Evolutionary conservation across 2,113 vertebrate genomes (phyloP).

Genomic region (Pongo abelii): DNA sequence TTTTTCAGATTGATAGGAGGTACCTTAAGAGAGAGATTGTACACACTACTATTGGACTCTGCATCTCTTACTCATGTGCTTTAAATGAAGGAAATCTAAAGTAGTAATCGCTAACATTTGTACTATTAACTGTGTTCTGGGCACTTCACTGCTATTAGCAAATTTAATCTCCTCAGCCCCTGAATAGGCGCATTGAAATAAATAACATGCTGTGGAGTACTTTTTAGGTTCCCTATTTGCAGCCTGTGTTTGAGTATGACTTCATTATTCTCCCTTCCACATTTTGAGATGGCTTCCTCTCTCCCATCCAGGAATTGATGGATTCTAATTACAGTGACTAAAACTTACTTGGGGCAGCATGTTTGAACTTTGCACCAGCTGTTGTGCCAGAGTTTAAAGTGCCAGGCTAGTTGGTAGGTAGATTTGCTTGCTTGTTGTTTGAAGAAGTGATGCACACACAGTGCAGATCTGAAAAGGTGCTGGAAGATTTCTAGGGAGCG

Average conservation of each 20-base stretch:
- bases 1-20: background rate
- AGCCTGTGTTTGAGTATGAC: background rate
- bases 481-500: rapidly evolving
- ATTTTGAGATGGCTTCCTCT: background rate
- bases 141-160: background rate
- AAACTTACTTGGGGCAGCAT: background rate
- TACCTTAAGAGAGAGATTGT: background rate
- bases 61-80: background rate
- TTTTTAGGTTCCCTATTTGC: background rate
- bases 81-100: background rate
- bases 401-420: too few species aligned
- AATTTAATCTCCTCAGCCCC: background rate
- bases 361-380: background rate
- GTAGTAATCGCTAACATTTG: rapidly evolving
- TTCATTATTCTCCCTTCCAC: background rate
- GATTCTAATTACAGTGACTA: background rate
- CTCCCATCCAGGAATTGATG: background rate
- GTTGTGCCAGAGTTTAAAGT: background rate
- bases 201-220: background rate
- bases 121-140: rapidly evolving
- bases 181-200: background rate
- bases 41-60: background rate
- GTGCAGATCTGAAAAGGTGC: background rate
- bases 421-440: background rate
- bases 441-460: background rate